These are phyloP conservation scores for Gallinago stenura DNA, from an alignment of 2,797 vertebrate genomes.

Conservation along the genomic window DNA sequence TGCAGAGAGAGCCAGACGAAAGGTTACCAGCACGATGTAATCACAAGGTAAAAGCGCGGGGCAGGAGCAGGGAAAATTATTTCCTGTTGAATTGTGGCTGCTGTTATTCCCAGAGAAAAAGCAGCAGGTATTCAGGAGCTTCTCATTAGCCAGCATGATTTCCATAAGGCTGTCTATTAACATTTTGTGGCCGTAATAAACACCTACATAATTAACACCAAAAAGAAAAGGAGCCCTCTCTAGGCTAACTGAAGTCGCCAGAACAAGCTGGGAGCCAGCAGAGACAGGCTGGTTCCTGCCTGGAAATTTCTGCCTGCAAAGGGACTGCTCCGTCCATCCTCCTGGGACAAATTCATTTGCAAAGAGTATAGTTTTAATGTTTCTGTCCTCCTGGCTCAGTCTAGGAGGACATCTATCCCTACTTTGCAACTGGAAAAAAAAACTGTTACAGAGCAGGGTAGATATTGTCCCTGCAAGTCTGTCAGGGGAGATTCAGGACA, in stretches of 20 bases:
- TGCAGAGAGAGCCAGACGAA: background rate
- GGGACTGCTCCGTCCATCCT: background rate
- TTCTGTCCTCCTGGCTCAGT: background rate
- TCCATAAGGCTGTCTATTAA: conserved; percentile 57
- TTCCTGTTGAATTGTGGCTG: conserved; percentile 34
- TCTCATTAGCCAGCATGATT: conserved; percentile 64
- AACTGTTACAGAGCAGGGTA: background rate
- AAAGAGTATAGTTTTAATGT: background rate
- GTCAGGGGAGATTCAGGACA: background rate
- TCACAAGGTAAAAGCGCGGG: background rate
- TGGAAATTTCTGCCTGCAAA: background rate
- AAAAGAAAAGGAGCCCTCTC: background rate
- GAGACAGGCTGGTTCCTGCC: background rate
- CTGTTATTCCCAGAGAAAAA: conserved; percentile 50
- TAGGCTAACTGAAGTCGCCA: background rate
- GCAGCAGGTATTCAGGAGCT: conserved; percentile 31
- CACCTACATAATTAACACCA: conserved; percentile 50
- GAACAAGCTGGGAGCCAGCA: background rate
- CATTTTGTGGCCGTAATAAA: conserved; percentile 60
- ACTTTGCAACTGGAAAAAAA: background rate
- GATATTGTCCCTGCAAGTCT: background rate
- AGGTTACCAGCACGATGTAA: conserved; percentile 49
- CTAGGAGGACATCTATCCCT: background rate
- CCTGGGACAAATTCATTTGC: background rate
- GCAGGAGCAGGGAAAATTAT: background rate